phyloP scores from a whole-genome alignment of 2,797 vertebrate genomes.

The Lagocephalus sceleratus region DNA sequence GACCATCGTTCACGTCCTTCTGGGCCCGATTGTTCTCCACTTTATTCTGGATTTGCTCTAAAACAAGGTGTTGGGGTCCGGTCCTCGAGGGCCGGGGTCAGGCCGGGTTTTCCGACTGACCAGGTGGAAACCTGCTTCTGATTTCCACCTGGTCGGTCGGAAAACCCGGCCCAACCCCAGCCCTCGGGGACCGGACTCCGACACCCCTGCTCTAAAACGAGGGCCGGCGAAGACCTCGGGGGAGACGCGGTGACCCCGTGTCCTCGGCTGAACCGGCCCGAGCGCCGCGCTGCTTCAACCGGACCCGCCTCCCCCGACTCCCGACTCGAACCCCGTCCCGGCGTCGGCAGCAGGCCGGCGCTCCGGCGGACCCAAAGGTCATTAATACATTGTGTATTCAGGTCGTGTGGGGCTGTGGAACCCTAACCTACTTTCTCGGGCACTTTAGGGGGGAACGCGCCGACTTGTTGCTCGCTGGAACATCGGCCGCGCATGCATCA shows the following conservation, averaged over 20 bases:
- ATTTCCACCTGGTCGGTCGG: no score
- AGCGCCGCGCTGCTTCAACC: conserved; percentile 1
- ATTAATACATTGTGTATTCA: conserved; percentile 36
- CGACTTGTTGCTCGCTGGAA: conserved; percentile 53
- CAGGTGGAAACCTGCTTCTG: no score
- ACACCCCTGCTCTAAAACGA: no score
- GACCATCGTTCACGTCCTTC: no score
- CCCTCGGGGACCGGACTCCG: no score
- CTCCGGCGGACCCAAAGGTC: conserved; percentile 25
- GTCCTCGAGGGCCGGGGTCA: no score
- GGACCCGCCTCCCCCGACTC: neutral
- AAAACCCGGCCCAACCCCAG: no score
- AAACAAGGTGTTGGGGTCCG: no score
- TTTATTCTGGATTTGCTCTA: no score
- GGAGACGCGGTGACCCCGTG: neutral
- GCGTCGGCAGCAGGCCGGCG: conserved; percentile 9
- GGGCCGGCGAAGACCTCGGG: no score
- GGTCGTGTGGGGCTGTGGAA: conserved; percentile 30
- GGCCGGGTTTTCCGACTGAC: no score
- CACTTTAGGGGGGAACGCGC: conserved; percentile 23
- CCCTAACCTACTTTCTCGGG: conserved; percentile 47
- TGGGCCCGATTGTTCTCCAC: no score
- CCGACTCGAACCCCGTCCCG: neutral
- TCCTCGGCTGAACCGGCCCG: neutral
- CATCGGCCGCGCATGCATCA: conserved; percentile 47